Conservation (phyloP, 2,113 vertebrate genomes). For the Pseudorectes ferrugineus region DNA sequence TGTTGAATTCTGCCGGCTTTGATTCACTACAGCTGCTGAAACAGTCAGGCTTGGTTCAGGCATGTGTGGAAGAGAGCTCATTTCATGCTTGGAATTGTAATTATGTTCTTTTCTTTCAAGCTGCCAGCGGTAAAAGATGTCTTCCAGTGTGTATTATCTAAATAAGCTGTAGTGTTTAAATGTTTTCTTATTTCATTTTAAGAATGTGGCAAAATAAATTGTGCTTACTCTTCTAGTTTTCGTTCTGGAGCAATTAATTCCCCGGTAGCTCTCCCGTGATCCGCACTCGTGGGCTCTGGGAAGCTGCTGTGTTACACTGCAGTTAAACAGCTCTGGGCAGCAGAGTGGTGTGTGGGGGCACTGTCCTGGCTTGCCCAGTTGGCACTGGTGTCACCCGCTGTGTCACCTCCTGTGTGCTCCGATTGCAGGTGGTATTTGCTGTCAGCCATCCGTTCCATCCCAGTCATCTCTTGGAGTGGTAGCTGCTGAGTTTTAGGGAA, state of each 20-base stretch:
- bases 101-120: slow-evolving; percentile 64
- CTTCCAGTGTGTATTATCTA: slow-evolving; percentile 53
- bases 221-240: slow-evolving; percentile 20
- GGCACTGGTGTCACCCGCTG: not conserved
- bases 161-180: slow-evolving; percentile 46
- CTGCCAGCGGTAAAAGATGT: slow-evolving; percentile 61
- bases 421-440: not conserved
- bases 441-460: not conserved
- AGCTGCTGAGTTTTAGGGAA: not conserved
- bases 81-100: slow-evolving; percentile 71
- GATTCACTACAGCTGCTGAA: slow-evolving; percentile 77
- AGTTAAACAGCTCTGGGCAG: not conserved
- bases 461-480: not conserved
- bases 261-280: fast-evolving
- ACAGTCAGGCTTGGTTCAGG: slow-evolving; percentile 62
- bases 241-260: not conserved
- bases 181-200: slow-evolving; percentile 48
- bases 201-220: slow-evolving; percentile 50
- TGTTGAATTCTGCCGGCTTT: slow-evolving; percentile 65
- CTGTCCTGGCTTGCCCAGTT: not conserved
- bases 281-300: not conserved
- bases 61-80: slow-evolving; percentile 67
- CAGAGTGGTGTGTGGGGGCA: not conserved
- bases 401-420: not conserved
- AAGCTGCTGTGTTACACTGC: not conserved